A percentile compares a stretch with the other conserved stretches of the same genome.
These are phyloP conservation scores for Drosophila paulistorum DNA, from an alignment of 1,140 invertebrate species.

Conservation along the genomic window DNA sequence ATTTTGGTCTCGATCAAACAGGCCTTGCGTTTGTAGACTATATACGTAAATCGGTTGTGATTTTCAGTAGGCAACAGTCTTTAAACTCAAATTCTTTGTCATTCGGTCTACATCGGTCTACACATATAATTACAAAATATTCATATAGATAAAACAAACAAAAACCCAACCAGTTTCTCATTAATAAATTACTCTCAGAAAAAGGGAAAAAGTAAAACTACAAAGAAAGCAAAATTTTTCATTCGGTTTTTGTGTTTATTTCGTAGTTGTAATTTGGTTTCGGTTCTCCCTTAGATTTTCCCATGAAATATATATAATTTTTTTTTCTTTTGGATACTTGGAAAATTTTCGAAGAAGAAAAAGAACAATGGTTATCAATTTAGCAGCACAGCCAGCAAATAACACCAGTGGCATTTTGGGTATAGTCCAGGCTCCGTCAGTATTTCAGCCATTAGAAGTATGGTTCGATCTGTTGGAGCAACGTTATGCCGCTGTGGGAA, in stretches of 20 bases:
- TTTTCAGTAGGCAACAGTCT: background rate
- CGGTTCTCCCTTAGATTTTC: too few species aligned
- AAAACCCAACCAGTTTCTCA: too few species aligned
- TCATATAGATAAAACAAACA: background rate
- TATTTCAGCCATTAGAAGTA: background rate
- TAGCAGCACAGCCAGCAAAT: background rate
- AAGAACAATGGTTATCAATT: background rate
- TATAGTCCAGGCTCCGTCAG: background rate
- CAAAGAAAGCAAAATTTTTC: too few species aligned
- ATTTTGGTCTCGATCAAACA: too few species aligned
- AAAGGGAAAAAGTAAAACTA: too few species aligned
- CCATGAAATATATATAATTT: background rate
- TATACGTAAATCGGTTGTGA: background rate
- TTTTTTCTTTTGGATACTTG: background rate
- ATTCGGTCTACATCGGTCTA: background rate
- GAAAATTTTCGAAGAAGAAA: too few species aligned
- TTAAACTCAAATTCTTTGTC: conserved; percentile 1
- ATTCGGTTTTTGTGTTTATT: too few species aligned
- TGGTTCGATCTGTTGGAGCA: conserved; percentile 9
- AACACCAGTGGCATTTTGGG: background rate
- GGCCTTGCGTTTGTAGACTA: too few species aligned
- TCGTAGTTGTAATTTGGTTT: too few species aligned
- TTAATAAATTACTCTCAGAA: too few species aligned
- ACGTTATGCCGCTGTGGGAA: background rate
- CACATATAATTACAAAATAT: background rate